Base-by-base conservation (phyloP, 2,113 vertebrate genomes). In the Oostethus manadensis region DNA sequence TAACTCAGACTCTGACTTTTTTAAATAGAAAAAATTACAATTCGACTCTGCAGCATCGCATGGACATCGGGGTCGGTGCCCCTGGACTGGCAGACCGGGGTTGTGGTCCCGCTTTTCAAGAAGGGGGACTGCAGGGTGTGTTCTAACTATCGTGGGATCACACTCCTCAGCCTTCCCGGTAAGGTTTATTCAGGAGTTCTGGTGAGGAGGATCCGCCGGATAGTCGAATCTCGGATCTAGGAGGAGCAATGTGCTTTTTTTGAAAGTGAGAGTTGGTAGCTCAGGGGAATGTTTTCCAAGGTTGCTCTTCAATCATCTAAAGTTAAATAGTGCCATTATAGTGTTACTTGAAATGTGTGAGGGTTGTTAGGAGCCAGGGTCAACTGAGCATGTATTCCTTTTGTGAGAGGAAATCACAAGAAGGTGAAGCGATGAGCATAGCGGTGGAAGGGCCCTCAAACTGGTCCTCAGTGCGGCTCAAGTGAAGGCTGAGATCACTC, bases 401-500 rank as follows among this genome's bases (percentile, higher is more conserved):
- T 71, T 71, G 16, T 42, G 51, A 68, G 62, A 72, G 59, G 74
- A 79, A 77, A 74, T 76, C 55, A 66, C 63, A 73, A 71, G 62
- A 51, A 26, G 20, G 18, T 71, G 61, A 68, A 74, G 76, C 77
- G 71, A 79, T 71, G 53, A 72, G 33, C 51, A 51, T 65, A 59
- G 56, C 73, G 59, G 26, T 71, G 69, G 56, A 78, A 66, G 62
- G 47, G 58, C 75, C 70, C 74, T 84, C 59, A 56, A 78, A 65
- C 73, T 62, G 61, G 62, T 76, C 66, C 33, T 72, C 66, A 43
- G 56, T 60, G 56, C 61, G 53, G 62, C 50, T 78, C 29, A 77
- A 72, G 60, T 67, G 70, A 73, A 65, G 51, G 70, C 70, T 79
- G 66, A 73, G 58, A 73, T 83, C 80, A 74, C 82, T 79, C 49